Evolutionary conservation across 2,797 vertebrate genomes (phyloP).

Genomic region (Chelon auratus): DNA sequence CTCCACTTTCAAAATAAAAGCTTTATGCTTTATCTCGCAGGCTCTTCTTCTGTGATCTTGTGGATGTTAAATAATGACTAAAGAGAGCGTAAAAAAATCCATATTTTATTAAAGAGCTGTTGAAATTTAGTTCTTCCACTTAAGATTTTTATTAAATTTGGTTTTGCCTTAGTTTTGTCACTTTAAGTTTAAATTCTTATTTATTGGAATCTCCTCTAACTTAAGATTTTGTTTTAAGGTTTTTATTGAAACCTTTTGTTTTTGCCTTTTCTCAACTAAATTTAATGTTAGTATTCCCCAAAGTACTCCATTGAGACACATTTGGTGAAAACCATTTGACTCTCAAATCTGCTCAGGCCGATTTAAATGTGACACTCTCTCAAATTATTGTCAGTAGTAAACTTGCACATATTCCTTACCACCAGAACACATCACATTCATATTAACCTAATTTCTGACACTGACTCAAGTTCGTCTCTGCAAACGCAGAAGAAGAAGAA

Average conservation of each 20-base stretch:
- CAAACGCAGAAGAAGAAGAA: not conserved
- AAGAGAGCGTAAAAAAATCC: slow-evolving; percentile 5
- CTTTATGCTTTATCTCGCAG: slow-evolving; percentile 1
- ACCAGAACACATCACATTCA: not conserved
- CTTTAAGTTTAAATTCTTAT: too few relatives aligned
- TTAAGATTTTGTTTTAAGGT: too few relatives aligned
- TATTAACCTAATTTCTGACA: not conserved
- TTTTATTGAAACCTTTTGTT: not conserved
- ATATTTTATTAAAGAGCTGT: not conserved
- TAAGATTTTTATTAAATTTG: too few relatives aligned
- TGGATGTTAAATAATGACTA: slow-evolving; percentile 10
- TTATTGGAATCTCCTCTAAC: too few relatives aligned
- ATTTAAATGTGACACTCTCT: not conserved
- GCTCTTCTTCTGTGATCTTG: not conserved
- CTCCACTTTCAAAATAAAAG: slow-evolving; percentile 47
- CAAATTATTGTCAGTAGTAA: slow-evolving; percentile 15
- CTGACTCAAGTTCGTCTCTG: not conserved
- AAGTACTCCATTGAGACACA: too few relatives aligned
- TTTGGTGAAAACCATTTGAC: too few relatives aligned
- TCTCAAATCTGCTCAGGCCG: too few relatives aligned
- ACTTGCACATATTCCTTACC: slow-evolving; percentile 1
- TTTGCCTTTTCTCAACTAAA: not conserved
- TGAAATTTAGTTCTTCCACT: too few relatives aligned
- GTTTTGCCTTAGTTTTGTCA: too few relatives aligned
- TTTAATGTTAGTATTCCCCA: not conserved